A percentile compares a stretch with the other conserved stretches of the same genome.
Conservation (phyloP, 2,888 invertebrate species). For the Phorcus lineatus region DNA sequence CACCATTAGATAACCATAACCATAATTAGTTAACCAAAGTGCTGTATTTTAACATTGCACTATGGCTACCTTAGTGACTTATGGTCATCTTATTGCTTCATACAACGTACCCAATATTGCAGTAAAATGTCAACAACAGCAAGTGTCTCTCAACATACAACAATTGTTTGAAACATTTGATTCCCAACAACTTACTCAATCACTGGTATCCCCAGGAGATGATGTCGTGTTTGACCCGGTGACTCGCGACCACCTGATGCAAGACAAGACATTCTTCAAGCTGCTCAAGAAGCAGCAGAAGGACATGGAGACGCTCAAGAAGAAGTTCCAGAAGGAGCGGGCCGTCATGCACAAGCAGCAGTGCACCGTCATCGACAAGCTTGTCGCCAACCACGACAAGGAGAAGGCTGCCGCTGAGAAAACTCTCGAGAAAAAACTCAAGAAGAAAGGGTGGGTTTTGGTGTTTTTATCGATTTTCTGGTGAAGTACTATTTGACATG, state of each 20-base stretch:
- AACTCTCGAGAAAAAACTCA: conserved; percentile 81
- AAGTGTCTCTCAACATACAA: too few species aligned
- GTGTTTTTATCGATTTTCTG: neutral
- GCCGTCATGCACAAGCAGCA: conserved; percentile 87
- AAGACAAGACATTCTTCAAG: conserved; percentile 79
- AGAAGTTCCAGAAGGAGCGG: conserved; percentile 95
- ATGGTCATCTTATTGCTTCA: too few species aligned
- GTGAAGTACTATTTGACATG: too few species aligned
- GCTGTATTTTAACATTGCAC: too few species aligned
- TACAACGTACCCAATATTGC: too few species aligned
- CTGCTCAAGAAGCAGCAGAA: conserved; percentile 96
- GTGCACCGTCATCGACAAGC: conserved; percentile 92
- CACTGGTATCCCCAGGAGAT: conserved; percentile 48
- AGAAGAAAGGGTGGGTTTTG: conserved; percentile 82
- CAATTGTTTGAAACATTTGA: too few species aligned
- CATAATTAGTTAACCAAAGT: too few species aligned
- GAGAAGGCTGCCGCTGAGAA: conserved; percentile 72
- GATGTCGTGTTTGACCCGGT: conserved; percentile 72
- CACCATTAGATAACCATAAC: too few species aligned
- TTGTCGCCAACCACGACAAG: conserved; percentile 80
- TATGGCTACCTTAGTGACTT: too few species aligned
- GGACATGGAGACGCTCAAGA: conserved; percentile 90
- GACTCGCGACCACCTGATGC: conserved; percentile 69
- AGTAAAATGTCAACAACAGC: too few species aligned
- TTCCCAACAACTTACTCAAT: too few species aligned